A percentile compares a stretch with the other conserved stretches of the same genome.
Evolutionary conservation across 1,140 invertebrate genomes (phyloP).

Genomic region (Solenopsis invicta): DNA sequence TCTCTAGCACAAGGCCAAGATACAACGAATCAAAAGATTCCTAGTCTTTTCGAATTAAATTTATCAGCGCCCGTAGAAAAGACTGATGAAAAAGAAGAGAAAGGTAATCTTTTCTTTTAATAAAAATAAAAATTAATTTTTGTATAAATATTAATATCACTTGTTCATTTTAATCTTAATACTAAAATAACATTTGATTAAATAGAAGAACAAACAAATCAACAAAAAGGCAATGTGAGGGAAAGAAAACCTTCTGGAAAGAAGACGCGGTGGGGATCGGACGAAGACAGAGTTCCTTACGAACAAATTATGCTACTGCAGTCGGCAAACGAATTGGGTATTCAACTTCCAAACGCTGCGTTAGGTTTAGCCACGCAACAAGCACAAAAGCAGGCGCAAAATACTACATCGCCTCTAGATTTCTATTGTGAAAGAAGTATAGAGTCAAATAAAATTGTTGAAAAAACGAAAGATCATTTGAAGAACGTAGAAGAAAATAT

Average conservation of each 20-base stretch:
- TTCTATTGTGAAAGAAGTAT: slow-evolving; percentile 82
- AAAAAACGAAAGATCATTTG: slow-evolving; percentile 81
- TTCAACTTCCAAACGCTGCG: slow-evolving; percentile 82
- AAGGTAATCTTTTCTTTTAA: slow-evolving; percentile 74
- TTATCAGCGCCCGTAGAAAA: slow-evolving; percentile 77
- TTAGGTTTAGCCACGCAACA: slow-evolving; percentile 80
- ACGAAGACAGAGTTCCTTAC: slow-evolving; percentile 85
- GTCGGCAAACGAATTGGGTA: slow-evolving; percentile 82
- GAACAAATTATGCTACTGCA: slow-evolving; percentile 85
- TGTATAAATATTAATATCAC: background rate
- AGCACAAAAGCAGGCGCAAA: slow-evolving; percentile 61
- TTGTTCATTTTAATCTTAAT: background rate
- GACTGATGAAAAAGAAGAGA: slow-evolving; percentile 80
- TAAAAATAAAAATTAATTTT: background rate
- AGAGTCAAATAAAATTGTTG: slow-evolving; percentile 80
- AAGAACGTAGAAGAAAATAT: slow-evolving; percentile 87
- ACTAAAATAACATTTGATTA: slow-evolving; percentile 1
- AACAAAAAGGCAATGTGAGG: slow-evolving; percentile 77
- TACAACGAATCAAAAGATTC: slow-evolving; percentile 82
- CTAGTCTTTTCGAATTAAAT: slow-evolving; percentile 84
- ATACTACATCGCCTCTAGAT: slow-evolving; percentile 75
- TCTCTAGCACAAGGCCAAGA: slow-evolving; percentile 88
- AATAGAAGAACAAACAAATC: slow-evolving; percentile 68
- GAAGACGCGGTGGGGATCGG: slow-evolving; percentile 86
- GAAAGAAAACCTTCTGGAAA: slow-evolving; percentile 83